Base-by-base conservation (phyloP, 2,113 vertebrate genomes). In the Oryctolagus cuniculus region DNA sequence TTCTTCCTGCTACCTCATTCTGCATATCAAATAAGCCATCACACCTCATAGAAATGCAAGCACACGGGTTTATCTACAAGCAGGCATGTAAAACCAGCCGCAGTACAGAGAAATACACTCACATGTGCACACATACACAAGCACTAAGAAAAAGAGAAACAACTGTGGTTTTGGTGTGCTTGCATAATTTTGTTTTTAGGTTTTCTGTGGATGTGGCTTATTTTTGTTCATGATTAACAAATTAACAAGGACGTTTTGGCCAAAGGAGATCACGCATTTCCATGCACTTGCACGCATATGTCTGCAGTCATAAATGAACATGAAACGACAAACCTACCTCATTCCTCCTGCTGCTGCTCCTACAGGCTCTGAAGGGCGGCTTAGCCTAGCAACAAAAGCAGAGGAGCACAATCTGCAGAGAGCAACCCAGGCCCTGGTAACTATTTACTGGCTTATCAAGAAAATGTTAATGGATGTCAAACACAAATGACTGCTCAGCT, bases 261-360 rank as follows among this genome's bases (percentile, higher is more conserved):
- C 10, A 69, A 80, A 74, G 44, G 29, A 61, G 44, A 63, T 38
- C 4, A 34, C 25, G 51, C n/a, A 9, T 22, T 36, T 10, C 22
- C 44, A n/a, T 49, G 31, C 63, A 15, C 63, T 24, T 31, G 24
- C 66, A 63, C 13, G n/a, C 13, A 6, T 27, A 27, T 51, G 10
- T 16, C 44, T 70, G 34, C 7, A 82, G 36, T 49, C 38, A 5
- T 10, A 69, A 34, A 31, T 13, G 38, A 82, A 53, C 38, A 34
- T 31, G 8, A 2, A 8, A 7, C 15, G 90, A 38, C 31, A 38
- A 44, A 92, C 92, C 10, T 95, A 97, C 97, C 97, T 97, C 77
- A 36, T 81, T 34, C 73, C 36, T 75, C 73, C 69, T 7, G 27
- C 16, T 5, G 36, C 53, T 2, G 58, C 13, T 49, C 55, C 51